Base-by-base conservation (phyloP, 2,113 vertebrate genomes). In the Todiramphus saurophagus region DNA sequence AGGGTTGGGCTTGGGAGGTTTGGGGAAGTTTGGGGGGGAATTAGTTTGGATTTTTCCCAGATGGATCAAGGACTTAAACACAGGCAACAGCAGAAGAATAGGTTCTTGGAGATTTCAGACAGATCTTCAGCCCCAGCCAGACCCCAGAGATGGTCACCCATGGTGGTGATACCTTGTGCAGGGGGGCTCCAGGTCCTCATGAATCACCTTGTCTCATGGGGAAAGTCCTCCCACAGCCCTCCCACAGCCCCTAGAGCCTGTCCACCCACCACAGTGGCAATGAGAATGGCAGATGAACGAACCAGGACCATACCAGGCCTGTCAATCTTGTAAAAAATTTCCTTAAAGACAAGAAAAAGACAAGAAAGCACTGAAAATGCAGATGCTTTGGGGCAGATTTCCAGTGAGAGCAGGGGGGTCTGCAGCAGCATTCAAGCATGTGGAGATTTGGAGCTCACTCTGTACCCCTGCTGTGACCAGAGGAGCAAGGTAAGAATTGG, bases 81-180 rank as follows among this genome's bases (percentile, higher is more conserved):
- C 17, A 11, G 27, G 37, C 4, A 18, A n/a, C 30, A 53, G 31
- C 58, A 70, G 62, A 46, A 46, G 33, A 15, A 68, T 21, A 31
- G 11, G 17, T 53, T 33, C 11, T 23, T 16, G 33, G 21, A 56
- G 10, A 17, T 19, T 25, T 59, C 17, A 28, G 19, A 8, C 18
- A 4, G 27, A 15, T 48, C 28, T 39, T 68, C 35, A 64, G 50
- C 19, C 19, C 11, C 12, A 1, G 8, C 7, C 33, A 35, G 43
- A 9, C 13, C 16, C 16, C 1, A 2, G 7, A 3, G 25, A 21
- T 5, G 10, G 21, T 10, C 28, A 56, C 5, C 31, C 5, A 0
- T 3, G 51, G 25, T 12, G 4, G 18, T 39, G 56, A 33, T 30
- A 3, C 14, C 10, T 44, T 14, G 31, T 24, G 19, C 13, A 3